A percentile compares a stretch with the other conserved stretches of the same genome.
Conservation (phyloP, 1,140 invertebrate species). For the Carcinoscorpius rotundicauda region DNA sequence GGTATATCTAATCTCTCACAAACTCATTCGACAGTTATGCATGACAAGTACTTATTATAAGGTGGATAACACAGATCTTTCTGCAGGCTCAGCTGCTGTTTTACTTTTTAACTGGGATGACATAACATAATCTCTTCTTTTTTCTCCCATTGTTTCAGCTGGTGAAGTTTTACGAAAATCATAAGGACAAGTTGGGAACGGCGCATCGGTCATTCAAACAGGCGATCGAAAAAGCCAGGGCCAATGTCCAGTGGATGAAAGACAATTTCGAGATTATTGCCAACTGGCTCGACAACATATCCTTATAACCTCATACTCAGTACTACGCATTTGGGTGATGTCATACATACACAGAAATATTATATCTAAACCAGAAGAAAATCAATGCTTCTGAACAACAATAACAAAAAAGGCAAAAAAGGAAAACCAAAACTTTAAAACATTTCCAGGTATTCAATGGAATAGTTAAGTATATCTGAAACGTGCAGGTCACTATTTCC, state of each 20-base stretch:
- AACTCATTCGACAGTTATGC: neutral
- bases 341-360: too few species aligned
- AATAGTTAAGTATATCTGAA: too few species aligned
- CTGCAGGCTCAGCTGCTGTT: constrained; percentile 2
- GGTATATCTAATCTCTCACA: too few species aligned
- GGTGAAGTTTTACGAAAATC: constrained; percentile 24
- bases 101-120: constrained; percentile 3
- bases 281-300: constrained; percentile 46
- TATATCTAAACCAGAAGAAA: too few species aligned
- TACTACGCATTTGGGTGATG: too few species aligned
- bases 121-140: constrained; percentile 10
- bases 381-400: too few species aligned
- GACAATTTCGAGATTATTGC: constrained; percentile 55
- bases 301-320: too few species aligned
- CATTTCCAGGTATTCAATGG: too few species aligned
- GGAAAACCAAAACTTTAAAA: too few species aligned
- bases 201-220: constrained; percentile 55
- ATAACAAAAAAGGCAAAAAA: too few species aligned
- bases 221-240: constrained; percentile 57
- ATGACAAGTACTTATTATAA: neutral
- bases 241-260: constrained; percentile 68
- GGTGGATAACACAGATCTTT: constrained; percentile 9
- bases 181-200: constrained; percentile 40
- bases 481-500: too few species aligned
- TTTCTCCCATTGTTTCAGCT: constrained; percentile 28